Evolutionary conservation across 1,140 invertebrate genomes (phyloP), one percentile per base, ranked within the genome.

Genomic region (Ostrea denselamellosa): DNA sequence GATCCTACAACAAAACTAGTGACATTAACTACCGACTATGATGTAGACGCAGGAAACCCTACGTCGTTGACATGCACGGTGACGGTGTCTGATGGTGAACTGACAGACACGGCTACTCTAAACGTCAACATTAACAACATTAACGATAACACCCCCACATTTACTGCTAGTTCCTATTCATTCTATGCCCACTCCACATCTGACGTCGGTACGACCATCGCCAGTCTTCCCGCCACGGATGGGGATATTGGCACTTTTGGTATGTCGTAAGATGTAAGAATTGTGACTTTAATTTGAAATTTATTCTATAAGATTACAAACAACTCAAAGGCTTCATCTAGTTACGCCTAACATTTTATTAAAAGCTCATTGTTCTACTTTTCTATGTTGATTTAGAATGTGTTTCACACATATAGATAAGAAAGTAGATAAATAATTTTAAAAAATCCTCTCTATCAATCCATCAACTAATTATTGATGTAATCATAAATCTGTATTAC

Each of bases 81-180:
- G 10, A 88, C 87, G 17, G 87, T 88, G 0, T 89, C 87, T 8
- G 90, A 91, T 85, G 85, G 87, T 28, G 84, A 85, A 44, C 68
- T 89, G 4, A 87, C 34, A 19, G 89, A 87, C 52, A 87, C 85
- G 3, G 86, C 87, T 19, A 85, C 81, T 2, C 22, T 89, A 1
- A 65, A 56, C 19, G 86, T 91, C 19, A 89, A 28, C 14, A 87
- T 91, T 12, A 85, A 86, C 68, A 86, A 89, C 34, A 83, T 91
- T 0, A 91, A 91, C 77, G 89, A 91, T 54, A 91, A 91, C 53
- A 89, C 83, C 9, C 89, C 90, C 2, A 62, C 52, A 52, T 89
- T 91, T 65, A 28, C 83, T 17, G 81, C 22, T 7, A 83, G 51
- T 22, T 77, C 83, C 9, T 90, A 89, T 81, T 85, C 86, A n/a